These are phyloP conservation scores for Syngnathus typhle DNA, from an alignment of 2,113 vertebrate genomes.

Conservation along the genomic window DNA sequence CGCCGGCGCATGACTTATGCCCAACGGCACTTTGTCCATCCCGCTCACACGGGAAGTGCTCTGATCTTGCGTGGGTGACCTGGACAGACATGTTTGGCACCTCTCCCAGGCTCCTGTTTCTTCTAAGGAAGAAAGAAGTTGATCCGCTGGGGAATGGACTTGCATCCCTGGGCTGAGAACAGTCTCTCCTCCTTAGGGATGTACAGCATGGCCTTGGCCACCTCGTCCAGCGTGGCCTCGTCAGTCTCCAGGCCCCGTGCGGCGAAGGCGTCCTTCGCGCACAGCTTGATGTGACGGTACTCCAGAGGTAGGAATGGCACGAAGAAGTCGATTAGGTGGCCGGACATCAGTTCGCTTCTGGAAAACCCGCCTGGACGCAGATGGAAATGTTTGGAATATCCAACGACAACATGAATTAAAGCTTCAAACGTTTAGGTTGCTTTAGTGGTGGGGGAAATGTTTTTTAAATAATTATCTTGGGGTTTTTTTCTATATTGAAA, in stretches of 20 bases:
- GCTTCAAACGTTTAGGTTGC: no score
- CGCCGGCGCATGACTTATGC: neutral
- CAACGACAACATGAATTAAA: neutral
- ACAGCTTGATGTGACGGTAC: constrained; percentile 82
- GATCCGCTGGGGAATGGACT: constrained; percentile 88
- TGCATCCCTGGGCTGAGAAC: constrained; percentile 94
- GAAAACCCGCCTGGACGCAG: constrained; percentile 68
- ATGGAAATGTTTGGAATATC: neutral
- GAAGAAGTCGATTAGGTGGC: constrained; percentile 82
- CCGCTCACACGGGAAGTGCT: constrained; percentile 16
- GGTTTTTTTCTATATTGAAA: no score
- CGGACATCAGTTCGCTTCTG: constrained; percentile 76
- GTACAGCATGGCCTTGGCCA: constrained; percentile 85
- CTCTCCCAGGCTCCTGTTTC: constrained; percentile 11
- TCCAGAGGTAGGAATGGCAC: constrained; percentile 93
- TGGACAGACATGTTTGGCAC: constrained; percentile 10
- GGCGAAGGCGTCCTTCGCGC: constrained; percentile 77
- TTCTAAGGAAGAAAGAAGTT: constrained; percentile 81
- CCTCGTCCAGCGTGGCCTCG: constrained; percentile 75
- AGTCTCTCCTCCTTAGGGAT: constrained; percentile 85
- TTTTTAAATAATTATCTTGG: no score
- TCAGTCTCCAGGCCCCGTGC: constrained; percentile 74
- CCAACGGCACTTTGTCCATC: constrained; percentile 6
- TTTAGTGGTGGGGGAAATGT: no score
- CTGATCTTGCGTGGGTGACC: constrained; percentile 31